phyloP scores from a whole-genome alignment of 1,140 invertebrate species.

The Pogonus chalceus region DNA sequence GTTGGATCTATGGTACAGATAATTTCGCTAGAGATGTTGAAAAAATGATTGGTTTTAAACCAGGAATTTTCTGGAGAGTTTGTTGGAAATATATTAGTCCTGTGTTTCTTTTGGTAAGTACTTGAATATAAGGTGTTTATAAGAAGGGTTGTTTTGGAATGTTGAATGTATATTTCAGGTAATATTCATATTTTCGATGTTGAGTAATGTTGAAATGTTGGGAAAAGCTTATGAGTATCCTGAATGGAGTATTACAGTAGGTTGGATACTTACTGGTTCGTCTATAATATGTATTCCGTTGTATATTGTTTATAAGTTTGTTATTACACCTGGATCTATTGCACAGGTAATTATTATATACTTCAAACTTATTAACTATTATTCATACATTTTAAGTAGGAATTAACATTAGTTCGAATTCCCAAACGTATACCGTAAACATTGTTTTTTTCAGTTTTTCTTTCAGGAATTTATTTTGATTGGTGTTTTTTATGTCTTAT shows the following conservation, averaged over 20 bases:
- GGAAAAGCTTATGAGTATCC: conserved; percentile 87
- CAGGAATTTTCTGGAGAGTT: conserved; percentile 82
- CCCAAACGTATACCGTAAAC: too few relatives aligned
- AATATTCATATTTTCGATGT: conserved; percentile 84
- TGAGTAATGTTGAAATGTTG: conserved; percentile 77
- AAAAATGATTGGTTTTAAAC: conserved; percentile 81
- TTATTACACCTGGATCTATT: conserved; percentile 61
- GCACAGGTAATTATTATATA: conserved; percentile 44
- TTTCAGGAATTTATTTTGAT: not conserved
- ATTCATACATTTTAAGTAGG: too few relatives aligned
- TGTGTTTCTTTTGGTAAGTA: conserved; percentile 58
- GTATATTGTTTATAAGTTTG: conserved; percentile 74
- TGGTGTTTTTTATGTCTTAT: not conserved
- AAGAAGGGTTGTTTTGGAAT: not conserved
- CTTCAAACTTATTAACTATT: too few relatives aligned
- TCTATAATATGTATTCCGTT: conserved; percentile 87
- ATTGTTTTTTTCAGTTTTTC: not conserved
- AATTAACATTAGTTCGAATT: too few relatives aligned
- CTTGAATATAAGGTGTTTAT: not conserved
- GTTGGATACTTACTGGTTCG: conserved; percentile 83
- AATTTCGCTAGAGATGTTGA: conserved; percentile 80
- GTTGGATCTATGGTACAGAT: conserved; percentile 92
- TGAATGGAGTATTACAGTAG: conserved; percentile 77
- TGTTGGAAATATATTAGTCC: conserved; percentile 90
- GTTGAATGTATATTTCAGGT: conserved; percentile 46